Conservation (phyloP, 92 coral and sea anemone genomes). For the Epizoanthus illoricatus region DNA sequence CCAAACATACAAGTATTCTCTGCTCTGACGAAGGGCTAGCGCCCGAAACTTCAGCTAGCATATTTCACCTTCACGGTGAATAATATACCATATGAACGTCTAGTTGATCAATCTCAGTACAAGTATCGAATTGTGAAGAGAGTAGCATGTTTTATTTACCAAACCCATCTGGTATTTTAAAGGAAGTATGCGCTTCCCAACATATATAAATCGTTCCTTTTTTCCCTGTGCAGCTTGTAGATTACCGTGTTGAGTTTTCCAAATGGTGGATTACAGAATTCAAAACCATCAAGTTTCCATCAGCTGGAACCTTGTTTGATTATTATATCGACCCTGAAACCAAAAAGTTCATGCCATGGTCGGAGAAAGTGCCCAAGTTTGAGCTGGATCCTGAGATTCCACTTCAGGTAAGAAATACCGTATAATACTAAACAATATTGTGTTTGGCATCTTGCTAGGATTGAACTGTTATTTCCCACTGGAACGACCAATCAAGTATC, state of each 20-base stretch:
- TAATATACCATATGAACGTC: no score
- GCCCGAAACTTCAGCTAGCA: no score
- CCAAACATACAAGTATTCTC: no score
- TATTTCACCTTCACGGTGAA: no score
- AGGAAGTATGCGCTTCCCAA: neutral
- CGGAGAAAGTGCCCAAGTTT: constrained; percentile 93
- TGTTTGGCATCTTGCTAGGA: neutral
- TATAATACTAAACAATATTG: neutral
- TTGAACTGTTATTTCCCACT: neutral
- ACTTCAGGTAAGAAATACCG: constrained; percentile 66
- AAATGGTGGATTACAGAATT: constrained; percentile 99
- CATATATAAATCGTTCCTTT: neutral
- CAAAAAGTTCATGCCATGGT: constrained; percentile 97
- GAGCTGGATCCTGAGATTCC: constrained; percentile 96
- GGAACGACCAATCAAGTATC: no score
- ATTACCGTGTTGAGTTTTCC: constrained; percentile 97
- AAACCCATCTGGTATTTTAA: neutral
- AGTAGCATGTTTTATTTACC: no score
- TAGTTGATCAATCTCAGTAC: no score
- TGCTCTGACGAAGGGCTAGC: no score
- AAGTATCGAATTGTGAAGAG: no score
- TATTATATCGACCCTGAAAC: constrained; percentile 90
- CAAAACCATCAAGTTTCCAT: constrained; percentile 98
- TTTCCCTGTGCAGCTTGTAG: constrained; percentile 76
- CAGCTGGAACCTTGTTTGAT: constrained; percentile 96